phyloP scores from a whole-genome alignment of 1,140 invertebrate genomes.

The Drosophila teissieri region DNA sequence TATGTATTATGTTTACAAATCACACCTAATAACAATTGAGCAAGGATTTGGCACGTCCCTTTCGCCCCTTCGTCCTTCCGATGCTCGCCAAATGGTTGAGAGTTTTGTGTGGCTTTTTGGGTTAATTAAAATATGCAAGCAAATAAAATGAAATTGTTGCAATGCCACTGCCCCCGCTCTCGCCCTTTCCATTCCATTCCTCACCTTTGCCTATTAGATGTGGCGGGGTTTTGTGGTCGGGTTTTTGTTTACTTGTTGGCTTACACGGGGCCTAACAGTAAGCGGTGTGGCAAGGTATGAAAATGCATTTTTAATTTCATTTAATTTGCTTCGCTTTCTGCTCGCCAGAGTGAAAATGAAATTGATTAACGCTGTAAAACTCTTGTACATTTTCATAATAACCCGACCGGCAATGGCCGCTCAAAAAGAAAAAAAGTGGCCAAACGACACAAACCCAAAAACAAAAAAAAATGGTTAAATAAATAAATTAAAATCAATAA shows the following conservation, averaged over 20 bases:
- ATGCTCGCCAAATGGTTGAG: slow-evolving; percentile 36
- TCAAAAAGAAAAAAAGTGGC: not conserved
- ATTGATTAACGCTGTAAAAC: slow-evolving; percentile 70
- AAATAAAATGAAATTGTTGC: slow-evolving; percentile 66
- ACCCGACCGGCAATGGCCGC: slow-evolving; percentile 8
- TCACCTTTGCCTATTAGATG: slow-evolving; percentile 53
- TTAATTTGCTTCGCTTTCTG: slow-evolving; percentile 57
- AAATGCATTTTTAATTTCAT: slow-evolving; percentile 78
- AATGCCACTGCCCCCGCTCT: not conserved
- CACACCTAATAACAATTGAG: slow-evolving; percentile 81
- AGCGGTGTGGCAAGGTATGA: slow-evolving; percentile 33
- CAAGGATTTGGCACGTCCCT: slow-evolving; percentile 57
- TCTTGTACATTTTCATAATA: slow-evolving; percentile 47
- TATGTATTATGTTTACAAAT: slow-evolving; percentile 77
- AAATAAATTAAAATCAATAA: slow-evolving; percentile 82
- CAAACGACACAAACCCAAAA: slow-evolving; percentile 12
- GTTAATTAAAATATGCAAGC: slow-evolving; percentile 75
- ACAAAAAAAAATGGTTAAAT: slow-evolving; percentile 62
- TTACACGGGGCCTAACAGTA: slow-evolving; percentile 36
- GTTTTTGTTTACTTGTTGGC: slow-evolving; percentile 38
- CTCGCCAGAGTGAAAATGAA: slow-evolving; percentile 64
- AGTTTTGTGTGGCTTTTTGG: slow-evolving; percentile 78
- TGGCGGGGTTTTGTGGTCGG: slow-evolving; percentile 67
- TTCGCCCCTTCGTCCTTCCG: slow-evolving; percentile 5
- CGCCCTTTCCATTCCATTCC: not conserved